Percentiles rank a stretch among this genome's conserved stretches.
Evolutionary conservation across 1,140 invertebrate genomes (phyloP).

Genomic region (Nephotettix cincticeps): DNA sequence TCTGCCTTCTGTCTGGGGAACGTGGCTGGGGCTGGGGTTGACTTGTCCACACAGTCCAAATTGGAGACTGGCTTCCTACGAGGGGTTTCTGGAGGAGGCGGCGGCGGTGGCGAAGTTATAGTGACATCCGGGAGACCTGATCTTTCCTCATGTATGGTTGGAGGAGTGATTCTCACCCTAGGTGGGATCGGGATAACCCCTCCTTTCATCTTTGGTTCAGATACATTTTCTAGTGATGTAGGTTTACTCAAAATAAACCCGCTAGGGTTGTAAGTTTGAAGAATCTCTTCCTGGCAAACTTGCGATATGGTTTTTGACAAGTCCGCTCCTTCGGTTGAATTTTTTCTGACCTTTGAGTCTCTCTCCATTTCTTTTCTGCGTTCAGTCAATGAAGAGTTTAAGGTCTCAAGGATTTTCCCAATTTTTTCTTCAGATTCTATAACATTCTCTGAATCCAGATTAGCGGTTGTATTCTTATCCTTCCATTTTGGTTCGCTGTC

Average conservation of each 20-base stretch:
- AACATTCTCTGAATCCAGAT: slow-evolving; percentile 40
- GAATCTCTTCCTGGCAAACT: slow-evolving; percentile 30
- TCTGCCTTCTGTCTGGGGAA: slow-evolving; percentile 42
- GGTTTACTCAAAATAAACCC: slow-evolving; percentile 3
- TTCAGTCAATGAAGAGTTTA: slow-evolving; percentile 37
- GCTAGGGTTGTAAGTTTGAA: slow-evolving; percentile 25
- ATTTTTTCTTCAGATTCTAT: slow-evolving; percentile 30
- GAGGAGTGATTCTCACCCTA: slow-evolving; percentile 16
- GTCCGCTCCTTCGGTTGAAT: slow-evolving; percentile 25
- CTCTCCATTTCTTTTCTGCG: slow-evolving; percentile 30
- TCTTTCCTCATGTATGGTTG: slow-evolving; percentile 15
- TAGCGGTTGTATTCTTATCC: slow-evolving; percentile 22
- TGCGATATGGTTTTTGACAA: slow-evolving; percentile 33
- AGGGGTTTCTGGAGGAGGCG: slow-evolving; percentile 22
- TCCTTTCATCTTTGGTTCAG: not conserved
- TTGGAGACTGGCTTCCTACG: slow-evolving; percentile 24
- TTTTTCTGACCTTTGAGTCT: slow-evolving; percentile 14
- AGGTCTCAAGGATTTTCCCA: slow-evolving; percentile 36
- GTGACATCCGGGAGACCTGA: slow-evolving; percentile 23
- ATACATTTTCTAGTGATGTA: not conserved
- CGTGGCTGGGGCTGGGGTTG: slow-evolving; percentile 34
- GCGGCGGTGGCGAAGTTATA: not conserved
- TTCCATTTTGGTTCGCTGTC: slow-evolving; percentile 36
- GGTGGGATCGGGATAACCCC: slow-evolving; percentile 21
- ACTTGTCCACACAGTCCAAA: slow-evolving; percentile 17